Base-by-base conservation (phyloP, 2,888 invertebrate genomes). In the Ypsolopha scabrella region DNA sequence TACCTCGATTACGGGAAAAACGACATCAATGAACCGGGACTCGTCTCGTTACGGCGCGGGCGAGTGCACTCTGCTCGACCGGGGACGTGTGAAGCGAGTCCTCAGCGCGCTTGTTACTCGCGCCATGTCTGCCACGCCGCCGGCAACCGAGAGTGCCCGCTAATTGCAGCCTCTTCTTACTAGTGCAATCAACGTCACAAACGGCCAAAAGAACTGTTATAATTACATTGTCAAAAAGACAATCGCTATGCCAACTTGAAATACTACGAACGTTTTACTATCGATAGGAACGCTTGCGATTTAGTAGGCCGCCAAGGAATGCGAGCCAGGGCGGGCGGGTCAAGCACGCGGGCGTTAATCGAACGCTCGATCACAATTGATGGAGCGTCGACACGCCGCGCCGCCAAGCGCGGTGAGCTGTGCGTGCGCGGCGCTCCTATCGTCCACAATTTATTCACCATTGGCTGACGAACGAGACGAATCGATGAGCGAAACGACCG, bases 401-500 rank as follows among this genome's bases (percentile, higher is more conserved):
- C 24, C 24, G 60, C 65, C 67, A 62, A 60, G 68, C 68, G 70
- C 65, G 65, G 63, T 59, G 64, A 60, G 57, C 59, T 68, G 69
- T 68, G 72, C 75, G 72, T 74, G 71, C 73, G 66, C 60, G 66
- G 62, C 60, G 60, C 63, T 65, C 65, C 66, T 70, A 65, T 65
- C 65, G 59, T 67, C 69, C 11, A 11, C 41, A 46, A 43, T 44
- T 68, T 71, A 71, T 72, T 70, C 70, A 70, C 80, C 77, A 85
- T 80, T 78, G 81, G 79, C 61, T 62, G 67, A 62, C 61, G 58
- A 67, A 65, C 72, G 71, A 54, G 68, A 71, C 78, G 74, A 78
- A 80, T 80, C 75, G 75, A 75, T 72, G 72, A 75, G 69, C 74
- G 79, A 76, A 78, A 80, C 82, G 81, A 83, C 76, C 75, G 70